Evolutionary conservation across 2,888 invertebrate genomes (phyloP), one percentile per base, ranked within the genome.

Genomic region (Drosophila picticornis): DNA sequence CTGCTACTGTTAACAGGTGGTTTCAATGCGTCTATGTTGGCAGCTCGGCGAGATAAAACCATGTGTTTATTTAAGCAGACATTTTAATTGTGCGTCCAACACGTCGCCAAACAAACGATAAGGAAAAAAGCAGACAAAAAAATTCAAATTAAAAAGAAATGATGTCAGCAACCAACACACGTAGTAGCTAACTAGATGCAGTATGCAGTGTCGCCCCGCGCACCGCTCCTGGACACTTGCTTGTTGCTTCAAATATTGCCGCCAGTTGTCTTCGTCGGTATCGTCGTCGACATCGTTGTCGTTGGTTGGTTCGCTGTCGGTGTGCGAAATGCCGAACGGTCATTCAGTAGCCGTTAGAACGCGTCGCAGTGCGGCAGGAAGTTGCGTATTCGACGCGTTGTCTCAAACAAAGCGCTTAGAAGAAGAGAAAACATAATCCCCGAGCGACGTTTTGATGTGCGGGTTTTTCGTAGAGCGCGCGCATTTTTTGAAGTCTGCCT

Each of bases 351-450:
- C 88, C 87, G 89, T 90, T 86, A 76, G 90, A 79, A 83, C 87
- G 90, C 84, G 87, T 82, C 83, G 74, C 88, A 74, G 88, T 75
- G 83, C 90, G 88, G 88, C 84, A 86, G 90, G 87, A 86, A 90
- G 64, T 88, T 83, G 89, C 87, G 87, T 90, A 89, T 84, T 86
- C 88, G 88, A 82, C 87, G 86, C 86, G 68, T 75, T 73, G 72
- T 50, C 59, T 38, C 55, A 52, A 11, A 27, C 46, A 52, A 63
- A 61, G 13, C 57, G 31, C 27, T 11, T 19, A 27, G 27, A 16
- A 25, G 4, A 25, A 25, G 16, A 25, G 16, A 25, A 46, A 25
- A 46, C 25, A 16, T 46, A 46, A 46, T 46, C 46, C 4, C 10
- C 50, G 2, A 50, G 50, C 50, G 10, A 27, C 50, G 19, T 50